Percentiles rank a stretch among this genome's conserved stretches.
phyloP scores from a whole-genome alignment of 2,113 vertebrate genomes.

The Microtus ochrogaster region DNA sequence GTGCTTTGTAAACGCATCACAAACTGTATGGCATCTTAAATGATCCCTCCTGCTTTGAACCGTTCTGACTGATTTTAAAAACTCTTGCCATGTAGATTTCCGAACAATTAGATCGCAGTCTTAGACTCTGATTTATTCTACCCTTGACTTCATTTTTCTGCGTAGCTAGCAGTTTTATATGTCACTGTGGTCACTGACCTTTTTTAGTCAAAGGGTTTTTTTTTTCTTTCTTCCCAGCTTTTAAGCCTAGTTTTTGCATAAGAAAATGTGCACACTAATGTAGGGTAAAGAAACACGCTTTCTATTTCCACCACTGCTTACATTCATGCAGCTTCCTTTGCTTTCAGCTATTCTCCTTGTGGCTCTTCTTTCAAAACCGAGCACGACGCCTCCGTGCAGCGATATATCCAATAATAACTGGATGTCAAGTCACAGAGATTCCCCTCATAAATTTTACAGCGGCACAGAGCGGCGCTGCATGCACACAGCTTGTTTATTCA shows the following conservation, averaged over 20 bases:
- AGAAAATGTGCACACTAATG: background rate
- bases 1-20: background rate
- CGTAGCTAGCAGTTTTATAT: background rate
- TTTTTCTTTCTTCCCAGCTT: background rate
- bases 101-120: background rate
- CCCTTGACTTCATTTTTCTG: background rate
- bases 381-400: background rate
- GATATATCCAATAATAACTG: background rate
- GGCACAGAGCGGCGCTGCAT: background rate
- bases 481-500: background rate
- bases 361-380: background rate
- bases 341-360: background rate
- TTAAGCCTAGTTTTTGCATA: background rate
- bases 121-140: constrained; percentile 30
- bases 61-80: background rate
- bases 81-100: background rate
- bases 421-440: background rate
- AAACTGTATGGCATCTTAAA: background rate
- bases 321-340: background rate
- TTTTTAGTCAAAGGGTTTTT: background rate
- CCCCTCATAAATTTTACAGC: background rate
- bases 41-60: background rate
- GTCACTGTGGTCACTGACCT: background rate
- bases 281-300: background rate
- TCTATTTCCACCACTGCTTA: background rate